Conservation (phyloP, 1,140 invertebrate genomes). For the Radopholus similis region DNA sequence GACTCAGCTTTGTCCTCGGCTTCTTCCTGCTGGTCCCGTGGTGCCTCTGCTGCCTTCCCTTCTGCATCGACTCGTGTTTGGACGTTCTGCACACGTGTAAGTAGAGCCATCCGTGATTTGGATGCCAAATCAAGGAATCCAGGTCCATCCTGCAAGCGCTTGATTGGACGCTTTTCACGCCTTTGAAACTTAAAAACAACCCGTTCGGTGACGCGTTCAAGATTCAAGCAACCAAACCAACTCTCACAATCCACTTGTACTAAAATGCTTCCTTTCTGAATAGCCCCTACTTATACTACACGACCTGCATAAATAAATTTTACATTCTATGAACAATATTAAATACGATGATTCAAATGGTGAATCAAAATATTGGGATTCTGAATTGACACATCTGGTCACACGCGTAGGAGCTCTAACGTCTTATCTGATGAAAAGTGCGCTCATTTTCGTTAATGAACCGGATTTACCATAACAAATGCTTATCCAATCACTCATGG, state of each 20-base stretch:
- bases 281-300: background rate
- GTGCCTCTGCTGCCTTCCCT: conserved; percentile 54
- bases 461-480: conserved; percentile 99
- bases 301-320: background rate
- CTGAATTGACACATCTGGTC: background rate
- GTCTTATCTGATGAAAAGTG: too few relatives aligned
- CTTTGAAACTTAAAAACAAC: conserved; percentile 4
- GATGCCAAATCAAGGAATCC: too few relatives aligned
- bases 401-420: conserved; percentile 89
- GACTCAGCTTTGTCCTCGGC: conserved; percentile 48
- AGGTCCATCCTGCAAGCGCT: conserved; percentile 51
- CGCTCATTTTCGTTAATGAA: too few relatives aligned
- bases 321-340: background rate
- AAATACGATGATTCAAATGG: background rate
- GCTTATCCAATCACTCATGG: conserved; percentile 98
- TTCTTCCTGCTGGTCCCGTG: conserved; percentile 44
- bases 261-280: background rate
- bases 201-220: background rate
- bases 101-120: too few relatives aligned
- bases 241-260: background rate
- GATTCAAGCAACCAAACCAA: background rate
- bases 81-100: conserved; percentile 52
- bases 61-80: conserved; percentile 52
- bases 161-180: conserved; percentile 48
- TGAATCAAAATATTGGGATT: background rate